Percentiles rank a stretch among this genome's conserved stretches.
Evolutionary conservation across 2,797 vertebrate genomes (phyloP).

Genomic region (Todus mexicanus): DNA sequence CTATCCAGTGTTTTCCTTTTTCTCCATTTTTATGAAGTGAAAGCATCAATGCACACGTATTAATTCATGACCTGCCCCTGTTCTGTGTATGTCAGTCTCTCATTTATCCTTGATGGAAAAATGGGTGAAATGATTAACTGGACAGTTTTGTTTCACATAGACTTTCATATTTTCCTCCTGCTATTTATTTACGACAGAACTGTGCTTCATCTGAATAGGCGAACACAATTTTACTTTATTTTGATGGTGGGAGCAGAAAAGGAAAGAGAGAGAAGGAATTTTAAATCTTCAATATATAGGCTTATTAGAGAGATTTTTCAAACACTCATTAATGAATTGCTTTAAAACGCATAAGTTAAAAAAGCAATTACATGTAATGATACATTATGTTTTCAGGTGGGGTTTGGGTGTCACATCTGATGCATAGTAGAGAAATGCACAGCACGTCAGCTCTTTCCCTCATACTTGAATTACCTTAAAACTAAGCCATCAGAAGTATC

Average conservation of each 20-base stretch:
- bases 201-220: background rate
- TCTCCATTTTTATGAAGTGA: background rate
- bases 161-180: background rate
- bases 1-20: background rate
- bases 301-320: background rate
- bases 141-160: background rate
- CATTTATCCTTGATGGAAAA: background rate
- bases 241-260: background rate
- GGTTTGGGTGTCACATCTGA: slow-evolving; percentile 18
- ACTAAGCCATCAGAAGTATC: background rate
- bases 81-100: background rate
- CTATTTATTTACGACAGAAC: background rate
- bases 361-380: background rate
- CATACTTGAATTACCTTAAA: background rate
- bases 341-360: slow-evolving; percentile 20
- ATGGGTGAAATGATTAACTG: background rate
- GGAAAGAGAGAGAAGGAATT: background rate
- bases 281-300: background rate
- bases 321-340: background rate
- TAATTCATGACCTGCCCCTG: background rate
- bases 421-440: background rate
- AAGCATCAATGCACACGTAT: background rate
- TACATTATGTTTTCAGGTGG: slow-evolving; percentile 12
- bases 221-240: background rate
- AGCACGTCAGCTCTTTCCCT: background rate